Evolutionary conservation across 2,797 vertebrate species (phyloP), one percentile per base, ranked within the genome.

Genomic region (Pipistrellus nathusii): DNA sequence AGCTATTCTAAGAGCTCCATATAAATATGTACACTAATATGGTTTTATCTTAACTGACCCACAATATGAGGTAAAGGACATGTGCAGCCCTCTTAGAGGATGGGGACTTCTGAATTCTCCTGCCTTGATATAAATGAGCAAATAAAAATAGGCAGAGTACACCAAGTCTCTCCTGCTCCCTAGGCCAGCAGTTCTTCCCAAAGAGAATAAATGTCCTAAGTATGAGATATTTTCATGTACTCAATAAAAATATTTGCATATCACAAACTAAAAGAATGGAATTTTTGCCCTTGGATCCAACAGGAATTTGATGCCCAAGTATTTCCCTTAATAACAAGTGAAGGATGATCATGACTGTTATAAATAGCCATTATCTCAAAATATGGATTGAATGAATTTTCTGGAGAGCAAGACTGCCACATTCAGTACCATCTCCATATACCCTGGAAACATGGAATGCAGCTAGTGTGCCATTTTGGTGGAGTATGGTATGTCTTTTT

Each of bases 171-270:
- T 87, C 7, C 32, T 73, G 30, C 41, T 46, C 25, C 35, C 9
- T 59, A 75, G 13, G n/a, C 44, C 48, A 82, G 27, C 13, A 81
- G 7, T 21, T 62, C 8, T 51, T 78, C 46, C 35, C 17, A 35
- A 88, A 83, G 30, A 82, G 23, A 89, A 85, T 59, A 53, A 69
- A 35, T 51, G 23, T 6, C 32, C 6, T 13, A 25, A 62, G 17
- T 9, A 6, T 46, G 53, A 86, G 38, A 83, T 72, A 1, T 10
- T 72, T 69, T 17, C 15, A 51, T 35, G 90, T 87, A 51, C 27
- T 69, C n/a, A 89, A 62, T 27, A 68, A 76, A 95, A 92, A 84
- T 87, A 71, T 69, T 80, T 86, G 32, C 30, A 72, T 18, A 13
- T 53, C 55, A 55, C 27, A 81, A 62, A 73, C 85, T 80, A 38